These are phyloP conservation scores for Scolopax mira DNA, from an alignment of 2,113 vertebrate species.

Conservation along the genomic window DNA sequence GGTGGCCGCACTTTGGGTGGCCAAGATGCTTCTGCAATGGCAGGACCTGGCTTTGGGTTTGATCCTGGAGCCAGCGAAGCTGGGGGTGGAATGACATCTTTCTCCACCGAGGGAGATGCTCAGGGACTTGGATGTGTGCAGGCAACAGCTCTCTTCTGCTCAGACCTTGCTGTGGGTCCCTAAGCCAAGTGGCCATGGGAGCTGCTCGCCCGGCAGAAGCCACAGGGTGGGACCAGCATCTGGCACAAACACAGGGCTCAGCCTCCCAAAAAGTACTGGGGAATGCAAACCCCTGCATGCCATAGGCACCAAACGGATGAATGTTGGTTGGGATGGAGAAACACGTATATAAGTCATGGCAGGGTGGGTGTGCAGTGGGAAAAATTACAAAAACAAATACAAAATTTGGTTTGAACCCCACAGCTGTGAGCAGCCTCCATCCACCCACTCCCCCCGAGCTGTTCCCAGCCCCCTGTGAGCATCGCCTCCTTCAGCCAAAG, in stretches of 20 bases:
- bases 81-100: neutral
- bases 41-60: neutral
- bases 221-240: neutral
- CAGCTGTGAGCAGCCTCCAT: neutral
- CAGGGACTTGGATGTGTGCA: neutral
- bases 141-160: neutral
- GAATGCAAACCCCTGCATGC: fast-evolving
- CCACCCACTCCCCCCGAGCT: neutral
- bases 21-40: neutral
- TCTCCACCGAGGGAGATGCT: neutral
- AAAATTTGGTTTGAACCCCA: fast-evolving
- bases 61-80: neutral
- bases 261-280: neutral
- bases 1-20: neutral
- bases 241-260: neutral
- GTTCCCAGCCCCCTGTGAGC: neutral
- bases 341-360: fast-evolving
- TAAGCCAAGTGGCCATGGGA: neutral
- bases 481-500: neutral
- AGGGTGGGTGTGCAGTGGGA: neutral
- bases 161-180: neutral
- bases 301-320: fast-evolving
- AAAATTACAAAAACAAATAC: neutral
- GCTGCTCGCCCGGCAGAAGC: neutral
- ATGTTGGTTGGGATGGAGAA: neutral